Conservation (phyloP, 2,797 vertebrate species). For the Mycteria americana region DNA sequence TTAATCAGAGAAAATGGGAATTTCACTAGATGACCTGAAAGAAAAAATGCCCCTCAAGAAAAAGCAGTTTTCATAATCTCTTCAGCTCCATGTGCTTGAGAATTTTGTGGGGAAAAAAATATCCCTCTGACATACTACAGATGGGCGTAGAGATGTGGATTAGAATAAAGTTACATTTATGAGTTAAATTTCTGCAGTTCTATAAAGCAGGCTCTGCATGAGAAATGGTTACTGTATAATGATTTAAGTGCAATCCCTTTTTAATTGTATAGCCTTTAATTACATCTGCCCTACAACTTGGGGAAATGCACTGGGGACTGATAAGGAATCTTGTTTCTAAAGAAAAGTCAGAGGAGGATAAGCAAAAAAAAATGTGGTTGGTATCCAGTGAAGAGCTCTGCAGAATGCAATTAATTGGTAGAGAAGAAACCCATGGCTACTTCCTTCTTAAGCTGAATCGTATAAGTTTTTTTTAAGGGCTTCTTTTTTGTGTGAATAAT, state of each 20-base stretch:
- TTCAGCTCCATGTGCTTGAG: neutral
- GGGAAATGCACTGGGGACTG: neutral
- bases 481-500: neutral
- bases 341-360: neutral
- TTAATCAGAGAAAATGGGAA: neutral
- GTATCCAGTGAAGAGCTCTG: neutral
- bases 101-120: neutral
- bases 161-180: neutral
- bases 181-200: neutral
- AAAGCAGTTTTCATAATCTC: neutral
- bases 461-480: neutral
- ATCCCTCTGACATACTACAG: neutral
- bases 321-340: conserved; percentile 25
- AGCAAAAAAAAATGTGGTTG: neutral
- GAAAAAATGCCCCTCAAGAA: neutral
- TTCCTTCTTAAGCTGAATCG: neutral
- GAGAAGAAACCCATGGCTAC: neutral
- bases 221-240: neutral
- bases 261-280: conserved; percentile 27
- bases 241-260: conserved; percentile 21
- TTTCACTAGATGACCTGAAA: neutral
- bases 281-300: neutral
- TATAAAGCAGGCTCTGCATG: neutral
- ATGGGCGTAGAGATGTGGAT: neutral
- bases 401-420: conserved; percentile 18